Evolutionary conservation across 2,888 invertebrate species (phyloP).

Genomic region (Scrobipalpa atriplicella): DNA sequence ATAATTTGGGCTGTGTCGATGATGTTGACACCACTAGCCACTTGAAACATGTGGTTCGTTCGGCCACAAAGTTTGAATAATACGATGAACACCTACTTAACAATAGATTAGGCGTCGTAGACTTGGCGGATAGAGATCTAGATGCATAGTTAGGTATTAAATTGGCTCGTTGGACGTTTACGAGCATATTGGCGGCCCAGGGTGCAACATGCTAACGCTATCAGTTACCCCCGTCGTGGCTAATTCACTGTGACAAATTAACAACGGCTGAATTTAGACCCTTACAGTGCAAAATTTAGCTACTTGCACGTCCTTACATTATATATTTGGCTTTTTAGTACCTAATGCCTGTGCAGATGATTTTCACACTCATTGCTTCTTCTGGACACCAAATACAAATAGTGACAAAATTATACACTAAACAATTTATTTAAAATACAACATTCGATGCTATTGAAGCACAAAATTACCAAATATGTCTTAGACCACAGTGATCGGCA

Average conservation of each 20-base stretch:
- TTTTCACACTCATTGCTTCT: too few relatives aligned
- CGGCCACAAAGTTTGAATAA: conserved; percentile 8
- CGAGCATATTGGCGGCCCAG: conserved; percentile 78
- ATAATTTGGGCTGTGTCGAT: neutral
- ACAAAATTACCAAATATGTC: conserved; percentile 16
- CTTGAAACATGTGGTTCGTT: conserved; percentile 5
- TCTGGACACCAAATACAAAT: too few relatives aligned
- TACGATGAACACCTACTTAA: conserved; percentile 18
- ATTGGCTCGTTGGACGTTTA: conserved; percentile 73
- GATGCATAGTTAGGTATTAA: conserved; percentile 73
- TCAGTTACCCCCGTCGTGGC: conserved; percentile 77
- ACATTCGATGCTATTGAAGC: neutral
- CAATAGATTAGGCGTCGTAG: conserved; percentile 31
- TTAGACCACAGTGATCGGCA: conserved; percentile 18
- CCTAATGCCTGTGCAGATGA: too few relatives aligned
- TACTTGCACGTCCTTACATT: conserved; percentile 27
- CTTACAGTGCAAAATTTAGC: conserved; percentile 42
- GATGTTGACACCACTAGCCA: conserved; percentile 4
- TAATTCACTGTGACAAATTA: conserved; percentile 83
- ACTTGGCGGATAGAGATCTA: conserved; percentile 64
- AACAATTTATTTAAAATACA: neutral
- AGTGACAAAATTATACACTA: neutral
- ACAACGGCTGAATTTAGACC: conserved; percentile 77
- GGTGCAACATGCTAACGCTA: conserved; percentile 80
- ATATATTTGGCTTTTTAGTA: too few relatives aligned